Evolutionary conservation across 2,888 invertebrate genomes (phyloP).

Genomic region (Athalia rosae): DNA sequence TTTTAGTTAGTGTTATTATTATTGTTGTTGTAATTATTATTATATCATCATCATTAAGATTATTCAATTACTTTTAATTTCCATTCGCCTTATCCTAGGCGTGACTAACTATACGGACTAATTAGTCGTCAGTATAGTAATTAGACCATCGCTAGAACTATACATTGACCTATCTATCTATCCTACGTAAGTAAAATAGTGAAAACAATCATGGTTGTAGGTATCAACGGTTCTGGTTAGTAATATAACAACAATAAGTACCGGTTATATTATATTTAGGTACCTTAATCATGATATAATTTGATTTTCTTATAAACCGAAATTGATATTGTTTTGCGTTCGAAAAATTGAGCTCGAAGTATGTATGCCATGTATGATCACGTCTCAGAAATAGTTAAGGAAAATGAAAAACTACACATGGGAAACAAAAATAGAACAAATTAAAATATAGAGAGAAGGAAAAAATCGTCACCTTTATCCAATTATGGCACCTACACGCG

Average conservation of each 20-base stretch:
- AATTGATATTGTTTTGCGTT: background rate
- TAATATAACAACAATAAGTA: constrained; percentile 34
- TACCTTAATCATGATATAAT: constrained; percentile 10
- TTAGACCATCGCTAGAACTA: background rate
- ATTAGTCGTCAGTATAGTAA: background rate
- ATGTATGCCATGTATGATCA: background rate
- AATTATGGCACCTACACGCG: too few relatives aligned
- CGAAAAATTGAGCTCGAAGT: background rate
- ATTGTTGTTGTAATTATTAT: background rate
- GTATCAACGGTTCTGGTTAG: constrained; percentile 32
- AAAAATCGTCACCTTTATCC: too few relatives aligned
- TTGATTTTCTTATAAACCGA: background rate
- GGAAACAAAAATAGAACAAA: too few relatives aligned
- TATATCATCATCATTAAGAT: background rate
- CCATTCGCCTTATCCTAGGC: background rate
- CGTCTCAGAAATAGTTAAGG: background rate
- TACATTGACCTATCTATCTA: background rate
- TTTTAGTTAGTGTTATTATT: constrained; percentile 19
- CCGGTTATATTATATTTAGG: background rate
- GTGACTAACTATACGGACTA: background rate
- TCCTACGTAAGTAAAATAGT: constrained; percentile 50
- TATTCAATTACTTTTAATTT: background rate
- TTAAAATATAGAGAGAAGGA: too few relatives aligned
- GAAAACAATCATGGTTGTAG: constrained; percentile 53
- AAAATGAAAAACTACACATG: too few relatives aligned